Conservation (phyloP, 2,797 vertebrate species). For the Melanotaenia maccullochi region DNA sequence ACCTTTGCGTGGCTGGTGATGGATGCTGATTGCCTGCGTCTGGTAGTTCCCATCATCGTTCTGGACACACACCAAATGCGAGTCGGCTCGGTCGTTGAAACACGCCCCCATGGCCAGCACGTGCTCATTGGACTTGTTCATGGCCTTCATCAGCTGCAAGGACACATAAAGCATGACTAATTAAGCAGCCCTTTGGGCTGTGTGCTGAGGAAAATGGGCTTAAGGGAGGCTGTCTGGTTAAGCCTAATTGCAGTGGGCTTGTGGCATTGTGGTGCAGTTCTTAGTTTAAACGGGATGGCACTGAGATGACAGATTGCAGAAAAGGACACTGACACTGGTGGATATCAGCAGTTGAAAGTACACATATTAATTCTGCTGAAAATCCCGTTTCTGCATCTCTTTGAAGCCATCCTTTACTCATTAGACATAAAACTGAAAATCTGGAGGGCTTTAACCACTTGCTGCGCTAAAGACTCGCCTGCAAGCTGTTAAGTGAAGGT, state of each 20-base stretch:
- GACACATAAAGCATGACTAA: constrained; percentile 51
- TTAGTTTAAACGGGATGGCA: constrained; percentile 16
- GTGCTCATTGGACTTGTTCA: constrained; percentile 99
- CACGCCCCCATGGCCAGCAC: constrained; percentile 96
- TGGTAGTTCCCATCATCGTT: constrained; percentile 99
- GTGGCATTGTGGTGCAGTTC: constrained; percentile 29
- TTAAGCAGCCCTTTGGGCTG: constrained; percentile 34
- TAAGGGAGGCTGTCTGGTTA: constrained; percentile 39
- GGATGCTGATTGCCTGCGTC: constrained; percentile 99
- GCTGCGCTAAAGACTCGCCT: constrained; percentile 56
- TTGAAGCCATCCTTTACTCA: constrained; percentile 40
- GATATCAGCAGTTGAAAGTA: constrained; percentile 46
- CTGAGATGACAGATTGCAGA: constrained; percentile 54
- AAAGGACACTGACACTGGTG: constrained; percentile 16
- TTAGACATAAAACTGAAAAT: constrained; percentile 65
- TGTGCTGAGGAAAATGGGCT: constrained; percentile 27
- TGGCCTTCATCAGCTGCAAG: constrained; percentile 97
- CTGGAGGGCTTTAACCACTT: constrained; percentile 66
- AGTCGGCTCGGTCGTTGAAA: constrained; percentile 96
- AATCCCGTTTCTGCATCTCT: constrained; percentile 28
- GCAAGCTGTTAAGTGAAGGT: constrained; percentile 62
- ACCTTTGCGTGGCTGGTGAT: constrained; percentile 97
- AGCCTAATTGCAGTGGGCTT: constrained; percentile 62
- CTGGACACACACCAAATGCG: constrained; percentile 97
- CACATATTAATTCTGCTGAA: constrained; percentile 40